Percentiles rank a stretch among this genome's conserved stretches.
These are phyloP conservation scores for Engystomops pustulosus DNA, from an alignment of 2,113 vertebrate genomes.

Conservation along the genomic window DNA sequence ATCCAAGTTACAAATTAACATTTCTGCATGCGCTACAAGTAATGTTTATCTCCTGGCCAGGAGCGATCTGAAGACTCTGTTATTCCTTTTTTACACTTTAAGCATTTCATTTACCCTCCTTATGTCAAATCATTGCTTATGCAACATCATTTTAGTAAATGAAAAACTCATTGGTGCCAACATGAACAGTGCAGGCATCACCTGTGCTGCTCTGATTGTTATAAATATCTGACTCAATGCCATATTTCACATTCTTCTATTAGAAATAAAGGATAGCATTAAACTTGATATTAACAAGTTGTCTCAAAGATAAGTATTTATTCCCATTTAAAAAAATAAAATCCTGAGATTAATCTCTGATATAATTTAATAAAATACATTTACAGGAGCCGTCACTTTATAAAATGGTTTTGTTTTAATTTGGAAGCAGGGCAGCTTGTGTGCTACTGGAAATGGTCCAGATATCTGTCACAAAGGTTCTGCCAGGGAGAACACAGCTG, in stretches of 20 bases:
- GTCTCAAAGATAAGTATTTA: too few species aligned
- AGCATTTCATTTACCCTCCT: background rate
- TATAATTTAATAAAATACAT: background rate
- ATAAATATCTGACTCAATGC: too few species aligned
- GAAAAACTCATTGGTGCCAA: background rate
- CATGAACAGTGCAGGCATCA: background rate
- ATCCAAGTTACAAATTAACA: too few species aligned
- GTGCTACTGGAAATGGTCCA: conserved; percentile 33
- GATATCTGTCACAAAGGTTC: conserved; percentile 41
- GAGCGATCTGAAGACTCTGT: background rate
- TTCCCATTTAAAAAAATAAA: too few species aligned
- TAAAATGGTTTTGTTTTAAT: conserved; percentile 21
- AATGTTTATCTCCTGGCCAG: background rate
- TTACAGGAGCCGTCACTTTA: background rate
- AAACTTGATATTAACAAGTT: too few species aligned
- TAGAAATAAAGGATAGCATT: too few species aligned
- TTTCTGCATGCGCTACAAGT: too few species aligned
- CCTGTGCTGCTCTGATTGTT: background rate
- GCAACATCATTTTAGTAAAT: background rate
- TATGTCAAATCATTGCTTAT: background rate
- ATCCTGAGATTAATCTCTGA: background rate
- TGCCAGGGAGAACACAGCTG: conserved; percentile 26
- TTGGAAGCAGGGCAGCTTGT: conserved; percentile 12
- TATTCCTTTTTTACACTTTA: background rate
- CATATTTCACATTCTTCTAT: too few species aligned